Conservation (phyloP, 2,797 vertebrate genomes). For the Anguilla pacifica region DNA sequence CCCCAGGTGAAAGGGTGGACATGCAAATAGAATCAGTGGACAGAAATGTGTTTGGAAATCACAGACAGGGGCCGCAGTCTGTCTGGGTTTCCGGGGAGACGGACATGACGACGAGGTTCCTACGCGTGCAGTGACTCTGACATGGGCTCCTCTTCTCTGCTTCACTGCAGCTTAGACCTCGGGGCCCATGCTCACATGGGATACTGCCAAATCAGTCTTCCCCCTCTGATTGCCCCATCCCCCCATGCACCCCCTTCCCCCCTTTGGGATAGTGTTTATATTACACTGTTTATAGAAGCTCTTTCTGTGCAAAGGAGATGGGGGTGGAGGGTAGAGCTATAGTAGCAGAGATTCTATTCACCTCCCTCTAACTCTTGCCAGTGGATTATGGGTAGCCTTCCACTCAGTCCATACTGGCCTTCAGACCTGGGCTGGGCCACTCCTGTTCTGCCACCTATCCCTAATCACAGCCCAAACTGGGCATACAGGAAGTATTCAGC, state of each 20-base stretch:
- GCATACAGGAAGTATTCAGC: constrained; percentile 14
- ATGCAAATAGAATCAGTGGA: not conserved
- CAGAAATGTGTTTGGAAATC: not conserved
- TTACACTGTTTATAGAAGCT: constrained; percentile 52
- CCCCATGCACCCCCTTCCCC: constrained; percentile 43
- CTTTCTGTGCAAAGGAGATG: constrained; percentile 26
- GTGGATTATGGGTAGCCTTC: constrained; percentile 29
- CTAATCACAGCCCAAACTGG: not conserved
- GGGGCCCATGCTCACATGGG: constrained; percentile 40
- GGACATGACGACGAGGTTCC: not conserved
- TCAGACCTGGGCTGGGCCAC: constrained; percentile 40
- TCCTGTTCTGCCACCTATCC: constrained; percentile 23
- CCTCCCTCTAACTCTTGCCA: constrained; percentile 35
- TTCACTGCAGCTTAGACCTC: constrained; percentile 45
- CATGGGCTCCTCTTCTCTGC: constrained; percentile 40
- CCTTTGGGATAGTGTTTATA: constrained; percentile 54
- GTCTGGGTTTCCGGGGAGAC: not conserved
- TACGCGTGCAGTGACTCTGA: constrained; percentile 38
- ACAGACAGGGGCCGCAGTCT: not conserved
- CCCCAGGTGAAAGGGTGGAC: constrained; percentile 15
- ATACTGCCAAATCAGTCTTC: constrained; percentile 48
- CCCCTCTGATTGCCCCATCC: constrained; percentile 21
- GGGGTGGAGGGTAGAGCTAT: not conserved
- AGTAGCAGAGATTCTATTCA: constrained; percentile 12
- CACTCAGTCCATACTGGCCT: constrained; percentile 14